A percentile compares a stretch with the other conserved stretches of the same genome.
phyloP scores from a whole-genome alignment of 2,888 invertebrate species.

The Zygogramma bicolorata region DNA sequence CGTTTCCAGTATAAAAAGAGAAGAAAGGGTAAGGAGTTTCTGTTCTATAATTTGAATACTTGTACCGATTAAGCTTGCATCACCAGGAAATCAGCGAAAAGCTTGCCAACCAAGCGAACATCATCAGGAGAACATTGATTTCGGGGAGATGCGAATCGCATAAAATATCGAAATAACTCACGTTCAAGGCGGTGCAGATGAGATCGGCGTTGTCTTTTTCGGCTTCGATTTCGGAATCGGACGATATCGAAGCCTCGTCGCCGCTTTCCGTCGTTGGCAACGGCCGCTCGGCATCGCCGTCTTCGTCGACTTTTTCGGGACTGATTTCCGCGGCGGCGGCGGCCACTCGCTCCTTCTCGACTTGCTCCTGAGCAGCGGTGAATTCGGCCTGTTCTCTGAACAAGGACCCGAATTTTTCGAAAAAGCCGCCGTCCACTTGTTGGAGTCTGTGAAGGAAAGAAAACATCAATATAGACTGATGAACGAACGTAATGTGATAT shows the following conservation, averaged over 20 bases:
- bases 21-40: too few relatives aligned
- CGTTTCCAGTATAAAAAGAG: too few relatives aligned
- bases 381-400: constrained; percentile 75
- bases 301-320: constrained; percentile 47
- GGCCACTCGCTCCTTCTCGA: constrained; percentile 61
- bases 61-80: too few relatives aligned
- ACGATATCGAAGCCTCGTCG: constrained; percentile 59
- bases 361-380: constrained; percentile 70
- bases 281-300: constrained; percentile 44
- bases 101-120: too few relatives aligned
- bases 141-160: too few relatives aligned
- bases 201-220: constrained; percentile 72
- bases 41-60: too few relatives aligned
- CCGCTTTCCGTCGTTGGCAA: constrained; percentile 54
- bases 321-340: constrained; percentile 58
- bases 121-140: too few relatives aligned
- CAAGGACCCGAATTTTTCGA: constrained; percentile 84
- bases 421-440: constrained; percentile 86
- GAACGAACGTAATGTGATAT: too few relatives aligned
- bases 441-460: constrained; percentile 77
- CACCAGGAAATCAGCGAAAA: too few relatives aligned
- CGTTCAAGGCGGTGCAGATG: constrained; percentile 80
- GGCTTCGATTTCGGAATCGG: constrained; percentile 77
- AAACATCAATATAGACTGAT: too few relatives aligned
- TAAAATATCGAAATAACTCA: constrained; percentile 70